phyloP scores from a whole-genome alignment of 2,888 invertebrate species.

The Leptura quadrifasciata region DNA sequence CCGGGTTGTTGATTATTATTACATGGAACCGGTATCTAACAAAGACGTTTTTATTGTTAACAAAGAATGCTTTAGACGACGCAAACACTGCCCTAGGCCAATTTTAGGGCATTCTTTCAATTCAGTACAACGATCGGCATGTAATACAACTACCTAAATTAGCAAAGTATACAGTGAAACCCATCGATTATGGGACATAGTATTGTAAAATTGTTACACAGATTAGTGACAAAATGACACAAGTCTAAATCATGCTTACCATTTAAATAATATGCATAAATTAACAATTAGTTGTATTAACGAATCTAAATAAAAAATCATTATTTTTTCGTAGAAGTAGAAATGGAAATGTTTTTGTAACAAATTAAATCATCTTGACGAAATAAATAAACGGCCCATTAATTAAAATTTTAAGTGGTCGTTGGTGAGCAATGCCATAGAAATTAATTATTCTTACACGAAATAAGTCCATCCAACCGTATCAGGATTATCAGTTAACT shows the following conservation, averaged over 20 bases:
- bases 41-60: constrained; percentile 50
- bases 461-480: constrained; percentile 47
- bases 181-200: too few species aligned
- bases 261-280: neutral
- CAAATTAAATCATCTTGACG: constrained; percentile 21
- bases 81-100: neutral
- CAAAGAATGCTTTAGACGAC: neutral
- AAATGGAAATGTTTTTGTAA: neutral
- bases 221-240: too few species aligned
- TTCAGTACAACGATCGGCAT: neutral
- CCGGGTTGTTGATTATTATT: constrained; percentile 59
- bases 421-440: constrained; percentile 42
- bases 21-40: constrained; percentile 68
- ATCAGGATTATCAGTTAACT: constrained; percentile 46
- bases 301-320: constrained; percentile 13
- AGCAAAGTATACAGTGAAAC: neutral
- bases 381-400: constrained; percentile 34
- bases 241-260: too few species aligned
- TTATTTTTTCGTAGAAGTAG: constrained; percentile 10
- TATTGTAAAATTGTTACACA: too few species aligned
- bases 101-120: neutral
- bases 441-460: constrained; percentile 44
- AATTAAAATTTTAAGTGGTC: constrained; percentile 46
- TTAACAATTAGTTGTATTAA: constrained; percentile 6
- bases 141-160: neutral